Conservation (phyloP, 2,888 invertebrate genomes). For the Drosophila borborema region DNA sequence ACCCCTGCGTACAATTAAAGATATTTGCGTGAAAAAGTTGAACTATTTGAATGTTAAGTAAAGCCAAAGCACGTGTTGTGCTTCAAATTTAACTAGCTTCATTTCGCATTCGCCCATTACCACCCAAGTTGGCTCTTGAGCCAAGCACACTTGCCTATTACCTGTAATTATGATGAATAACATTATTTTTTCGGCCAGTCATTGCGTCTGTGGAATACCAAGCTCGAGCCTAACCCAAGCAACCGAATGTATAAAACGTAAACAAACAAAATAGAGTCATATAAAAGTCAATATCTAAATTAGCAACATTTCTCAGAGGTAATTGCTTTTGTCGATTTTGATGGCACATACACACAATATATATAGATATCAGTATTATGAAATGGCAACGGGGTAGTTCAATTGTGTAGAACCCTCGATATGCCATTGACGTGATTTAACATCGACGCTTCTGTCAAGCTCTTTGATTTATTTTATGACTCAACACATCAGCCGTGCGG, state of each 20-base stretch:
- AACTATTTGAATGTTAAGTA: background rate
- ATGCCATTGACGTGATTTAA: conserved; percentile 70
- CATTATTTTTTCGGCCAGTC: conserved; percentile 45
- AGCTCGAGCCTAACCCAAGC: conserved; percentile 9
- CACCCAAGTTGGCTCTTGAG: conserved; percentile 44
- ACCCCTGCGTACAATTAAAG: background rate
- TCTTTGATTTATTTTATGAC: conserved; percentile 77
- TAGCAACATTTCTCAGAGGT: conserved; percentile 61
- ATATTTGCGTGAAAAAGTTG: background rate
- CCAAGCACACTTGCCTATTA: conserved; percentile 35
- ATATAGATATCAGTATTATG: conserved; percentile 35
- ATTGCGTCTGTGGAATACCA: conserved; percentile 40
- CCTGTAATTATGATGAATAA: conserved; percentile 58
- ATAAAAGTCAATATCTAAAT: conserved; percentile 60
- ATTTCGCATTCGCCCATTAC: conserved; percentile 25
- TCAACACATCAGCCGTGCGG: conserved; percentile 61
- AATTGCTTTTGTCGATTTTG: conserved; percentile 63
- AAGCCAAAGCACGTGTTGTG: conserved; percentile 10
- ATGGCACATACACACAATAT: conserved; percentile 11
- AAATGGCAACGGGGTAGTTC: conserved; percentile 24
- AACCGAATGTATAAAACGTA: conserved; percentile 14
- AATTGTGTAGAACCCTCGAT: conserved; percentile 39
- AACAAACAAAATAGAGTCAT: conserved; percentile 29
- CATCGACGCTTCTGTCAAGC: conserved; percentile 74
- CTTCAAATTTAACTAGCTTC: conserved; percentile 40